Base-by-base conservation (phyloP, 2,888 invertebrate species). In the Nemotelus pantherinus region DNA sequence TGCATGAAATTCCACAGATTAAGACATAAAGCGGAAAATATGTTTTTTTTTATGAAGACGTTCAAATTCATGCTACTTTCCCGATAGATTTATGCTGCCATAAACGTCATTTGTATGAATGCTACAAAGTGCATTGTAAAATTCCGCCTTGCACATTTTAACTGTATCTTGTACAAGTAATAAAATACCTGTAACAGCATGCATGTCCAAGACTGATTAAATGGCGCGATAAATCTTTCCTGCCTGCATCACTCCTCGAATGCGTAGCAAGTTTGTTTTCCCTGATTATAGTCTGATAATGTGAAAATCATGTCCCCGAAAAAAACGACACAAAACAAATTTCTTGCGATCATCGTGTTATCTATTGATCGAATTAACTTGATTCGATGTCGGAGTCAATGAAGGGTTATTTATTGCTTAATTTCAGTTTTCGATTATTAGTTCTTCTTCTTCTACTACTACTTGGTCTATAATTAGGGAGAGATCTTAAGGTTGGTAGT, bases 311-410 rank as follows among this genome's bases (percentile, higher is more conserved):
- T 70, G 70, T 70, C 55, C 43, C 70, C 43, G 44, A 25, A 25
- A 39, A 70, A 55, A 70, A 25, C 25, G 57, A 25, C 50, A 70
- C n/a, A 70, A 70, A 55, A 70, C 55, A 70, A 70, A 70, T 70
- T 70, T 53, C 55, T 53, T 41, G 55, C 55, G 10, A 70, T 70
- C 70, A 63, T 2, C 57, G 41, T 70, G 70, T 44, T 44, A 47
- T 55, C 57, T 3, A 57, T 3, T 25, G 43, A 6, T 43, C 43
- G 43, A 67, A 67, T 67, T 67, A 67, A 48, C 45, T 48, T n/a
- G 70, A 65, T 44, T 45, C 47, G 7, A 65, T 65, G 65, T 44
- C 4, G 7, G 25, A 43, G 7, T 25, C 65, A 65, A 65, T 47
- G n/a, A 47, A 47, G 65, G 47, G 7, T 44, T 65, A 65, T 65